Base-by-base conservation (phyloP, 2,888 invertebrate species). In the Nysson spinosus region DNA sequence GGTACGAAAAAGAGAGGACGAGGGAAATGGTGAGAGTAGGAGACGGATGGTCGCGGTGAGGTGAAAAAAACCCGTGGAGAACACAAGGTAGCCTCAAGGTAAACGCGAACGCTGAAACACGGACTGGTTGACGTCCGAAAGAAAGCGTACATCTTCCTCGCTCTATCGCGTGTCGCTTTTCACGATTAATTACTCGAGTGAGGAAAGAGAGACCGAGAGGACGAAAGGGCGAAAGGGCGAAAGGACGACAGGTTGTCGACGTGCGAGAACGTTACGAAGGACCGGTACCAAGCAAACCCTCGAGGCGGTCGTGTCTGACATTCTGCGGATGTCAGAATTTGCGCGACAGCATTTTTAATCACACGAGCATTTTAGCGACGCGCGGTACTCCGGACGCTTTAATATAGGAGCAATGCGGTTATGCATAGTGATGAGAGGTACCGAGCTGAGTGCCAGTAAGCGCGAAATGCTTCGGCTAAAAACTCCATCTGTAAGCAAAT, bases 401-500 rank as follows among this genome's bases (percentile, higher is more conserved):
- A 85, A 86, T 86, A 86, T 83, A 83, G 81, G 75, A 84, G 82
- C 81, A 83, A 85, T 85, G 85, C 76, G 83, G 85, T 83, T 83
- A 85, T 83, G 85, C 83, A 84, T 85, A 84, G 80, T 82, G 81
- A 83, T 83, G 82, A 82, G 79, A 60, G 56, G 64, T 43, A 57
- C 54, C 52, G 37, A 50, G 54, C 51, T 66, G 40, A 54, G 72
- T 61, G 74, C 72, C 72, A 70, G 79, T 76, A 75, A 77, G 78
- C 75, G 79, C 72, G 72, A 80, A 83, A 84, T 83, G 80, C 79
- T 82, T 76, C 62, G 69, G 73, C 81, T 83, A 83, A 87, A 85
- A 85, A 85, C 83, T 86, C 80, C 84, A 87, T 87, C 84, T 86
- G 83, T 85, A 86, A 78, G 85, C 84, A 86, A 87, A 87, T 87